Percentiles rank a stretch among this genome's conserved stretches.
These are phyloP conservation scores for Betta splendens DNA, from an alignment of 2,797 vertebrate species.

Conservation along the genomic window DNA sequence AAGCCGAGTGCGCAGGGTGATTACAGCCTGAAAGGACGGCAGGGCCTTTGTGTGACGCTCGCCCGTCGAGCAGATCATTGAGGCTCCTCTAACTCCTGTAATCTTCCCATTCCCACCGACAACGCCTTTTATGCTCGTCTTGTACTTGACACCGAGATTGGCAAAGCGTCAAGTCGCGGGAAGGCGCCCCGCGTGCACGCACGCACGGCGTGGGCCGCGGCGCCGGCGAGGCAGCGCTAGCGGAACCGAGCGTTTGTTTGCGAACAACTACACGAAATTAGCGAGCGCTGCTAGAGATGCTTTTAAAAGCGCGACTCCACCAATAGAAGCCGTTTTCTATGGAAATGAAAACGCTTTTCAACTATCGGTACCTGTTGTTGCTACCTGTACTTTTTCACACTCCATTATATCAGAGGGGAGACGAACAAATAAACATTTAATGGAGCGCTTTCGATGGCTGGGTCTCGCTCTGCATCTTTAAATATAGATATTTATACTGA, in stretches of 20 bases:
- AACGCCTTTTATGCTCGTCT: conserved; percentile 43
- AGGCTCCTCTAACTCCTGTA: conserved; percentile 54
- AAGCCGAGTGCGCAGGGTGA: conserved; percentile 49
- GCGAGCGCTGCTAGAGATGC: not conserved
- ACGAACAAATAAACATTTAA: not conserved
- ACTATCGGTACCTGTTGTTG: conserved; percentile 2
- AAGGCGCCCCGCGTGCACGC: not conserved
- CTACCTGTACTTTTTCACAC: not conserved
- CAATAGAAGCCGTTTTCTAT: not conserved
- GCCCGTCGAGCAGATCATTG: conserved; percentile 50
- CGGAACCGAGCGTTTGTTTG: not conserved
- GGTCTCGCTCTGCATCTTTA: not conserved
- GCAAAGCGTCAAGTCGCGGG: conserved; percentile 27
- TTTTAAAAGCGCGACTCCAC: not conserved
- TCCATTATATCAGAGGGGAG: not conserved
- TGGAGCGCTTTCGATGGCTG: not conserved
- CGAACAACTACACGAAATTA: conserved; percentile 13
- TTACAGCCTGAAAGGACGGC: conserved; percentile 53
- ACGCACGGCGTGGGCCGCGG: not conserved
- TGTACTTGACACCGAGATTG: conserved; percentile 15
- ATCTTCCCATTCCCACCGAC: conserved; percentile 46
- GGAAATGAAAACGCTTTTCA: conserved; percentile 15
- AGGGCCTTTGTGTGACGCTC: conserved; percentile 40
- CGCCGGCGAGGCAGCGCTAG: too few species aligned
- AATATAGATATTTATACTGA: not conserved